Evolutionary conservation across 2,888 invertebrate species (phyloP).

Genomic region (Lobophora halterata): DNA sequence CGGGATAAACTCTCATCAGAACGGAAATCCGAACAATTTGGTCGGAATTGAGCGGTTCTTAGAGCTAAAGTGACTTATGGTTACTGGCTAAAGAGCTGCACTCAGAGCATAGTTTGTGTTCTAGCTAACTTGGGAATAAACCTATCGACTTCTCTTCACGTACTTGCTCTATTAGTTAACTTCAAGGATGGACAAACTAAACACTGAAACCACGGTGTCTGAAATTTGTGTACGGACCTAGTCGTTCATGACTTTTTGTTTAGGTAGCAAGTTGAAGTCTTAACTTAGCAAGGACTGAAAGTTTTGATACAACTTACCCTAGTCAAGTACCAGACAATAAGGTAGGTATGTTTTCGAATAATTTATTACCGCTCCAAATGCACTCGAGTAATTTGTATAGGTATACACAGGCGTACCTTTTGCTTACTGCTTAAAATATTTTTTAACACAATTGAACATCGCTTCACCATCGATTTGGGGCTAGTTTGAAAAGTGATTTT

Average conservation of each 20-base stretch:
- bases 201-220: no score
- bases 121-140: conserved; percentile 20
- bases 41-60: conserved; percentile 55
- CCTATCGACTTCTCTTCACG: conserved; percentile 8
- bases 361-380: no score
- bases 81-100: conserved; percentile 28
- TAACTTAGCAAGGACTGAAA: no score
- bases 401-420: neutral
- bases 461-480: conserved; percentile 1
- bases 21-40: conserved; percentile 65
- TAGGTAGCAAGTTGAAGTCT: no score
- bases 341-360: no score
- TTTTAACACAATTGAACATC: neutral
- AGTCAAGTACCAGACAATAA: no score
- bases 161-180: neutral
- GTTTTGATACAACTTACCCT: no score
- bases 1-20: conserved; percentile 53
- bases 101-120: conserved; percentile 30
- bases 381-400: no score
- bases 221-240: no score
- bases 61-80: conserved; percentile 34
- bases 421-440: neutral
- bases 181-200: no score
- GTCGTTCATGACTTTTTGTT: no score
- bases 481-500: conserved; percentile 27